A percentile compares a stretch with the other conserved stretches of the same genome.
phyloP scores from a whole-genome alignment of 2,797 vertebrate species.

The Lepus oiostolus region DNA sequence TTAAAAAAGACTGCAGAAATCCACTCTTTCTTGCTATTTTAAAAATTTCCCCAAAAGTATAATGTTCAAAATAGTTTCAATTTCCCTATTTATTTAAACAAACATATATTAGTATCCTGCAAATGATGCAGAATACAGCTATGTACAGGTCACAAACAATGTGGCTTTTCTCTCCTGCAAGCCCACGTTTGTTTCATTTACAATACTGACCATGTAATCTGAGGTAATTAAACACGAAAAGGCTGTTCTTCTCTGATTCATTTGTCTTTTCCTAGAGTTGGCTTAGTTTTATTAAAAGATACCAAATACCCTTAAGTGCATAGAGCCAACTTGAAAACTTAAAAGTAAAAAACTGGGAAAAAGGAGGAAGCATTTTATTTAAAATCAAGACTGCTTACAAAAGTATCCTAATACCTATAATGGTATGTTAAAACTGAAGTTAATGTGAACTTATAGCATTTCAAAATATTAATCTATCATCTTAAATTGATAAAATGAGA shows the following conservation, averaged over 20 bases:
- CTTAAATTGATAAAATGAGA: conserved; percentile 30
- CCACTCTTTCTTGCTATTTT: conserved; percentile 43
- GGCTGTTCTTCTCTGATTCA: conserved; percentile 41
- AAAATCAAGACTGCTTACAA: conserved; percentile 22
- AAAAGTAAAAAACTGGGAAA: conserved; percentile 61
- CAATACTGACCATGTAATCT: not conserved
- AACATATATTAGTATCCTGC: conserved; percentile 11
- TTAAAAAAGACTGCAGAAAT: conserved; percentile 47
- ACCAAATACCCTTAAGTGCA: conserved; percentile 36
- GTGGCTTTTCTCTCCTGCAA: conserved; percentile 48
- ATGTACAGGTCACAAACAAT: not conserved
- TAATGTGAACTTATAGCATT: conserved; percentile 61
- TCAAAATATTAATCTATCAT: conserved; percentile 57
- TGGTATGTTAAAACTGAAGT: conserved; percentile 49
- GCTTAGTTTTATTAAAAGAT: conserved; percentile 58
- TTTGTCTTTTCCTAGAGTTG: conserved; percentile 22
- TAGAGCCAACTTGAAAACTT: conserved; percentile 65
- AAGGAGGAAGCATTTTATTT: not conserved
- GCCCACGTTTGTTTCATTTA: not conserved
- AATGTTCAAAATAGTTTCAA: conserved; percentile 59
- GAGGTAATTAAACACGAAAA: conserved; percentile 50
- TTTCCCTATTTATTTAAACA: not conserved
- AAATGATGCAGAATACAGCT: conserved; percentile 20
- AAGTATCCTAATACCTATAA: not conserved
- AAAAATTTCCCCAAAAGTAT: conserved; percentile 13